Base-by-base conservation (phyloP, 1,140 invertebrate species). In the Teleogryllus occipitalis region DNA sequence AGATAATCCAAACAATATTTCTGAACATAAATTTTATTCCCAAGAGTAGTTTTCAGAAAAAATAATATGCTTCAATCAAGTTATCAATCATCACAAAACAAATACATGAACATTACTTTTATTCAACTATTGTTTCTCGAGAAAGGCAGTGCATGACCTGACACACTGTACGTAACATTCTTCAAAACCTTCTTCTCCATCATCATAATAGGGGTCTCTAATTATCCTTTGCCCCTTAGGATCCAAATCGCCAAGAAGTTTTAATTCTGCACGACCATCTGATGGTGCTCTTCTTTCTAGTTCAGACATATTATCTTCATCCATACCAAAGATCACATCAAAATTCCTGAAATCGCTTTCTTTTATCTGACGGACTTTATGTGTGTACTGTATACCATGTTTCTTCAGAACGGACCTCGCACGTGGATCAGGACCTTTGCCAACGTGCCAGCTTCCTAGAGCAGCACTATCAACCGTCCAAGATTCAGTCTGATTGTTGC, bases 241-340 rank as follows among this genome's bases (percentile, higher is more conserved):
- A 85, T 97, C 94, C 87, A 92, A 96, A 79, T 92, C 90, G 39
- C 95, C 95, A 65, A 98, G 89, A 46, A 97, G 84, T 21, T 93
- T 86, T 76, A 97, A 87, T 84, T 93, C 90, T 0, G 95, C 93
- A 83, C 89, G 93, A 75, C 87, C 88, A 77, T 87, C 87, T 79
- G 89, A 86, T 8, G 93, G 93, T 80, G 90, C 89, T 79, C 89
- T 86, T 21, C 85, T 84, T 39, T 90, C 90, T 46, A 97, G 84
- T 75, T 92, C 89, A 10, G 85, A 87, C 84, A 96, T 94, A 84
- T 96, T 97, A 21, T 90, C 88, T 79, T 95, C 88, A 85, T 97
- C 96, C 96, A 97, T 97, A 27, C 95, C 95, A 87, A 97, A 95
- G 80, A 97, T 96, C 83, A 90, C 96, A 84, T 97, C 91, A 85